Conservation (phyloP, 1,140 invertebrate genomes). For the Homalodisca vitripennis region DNA sequence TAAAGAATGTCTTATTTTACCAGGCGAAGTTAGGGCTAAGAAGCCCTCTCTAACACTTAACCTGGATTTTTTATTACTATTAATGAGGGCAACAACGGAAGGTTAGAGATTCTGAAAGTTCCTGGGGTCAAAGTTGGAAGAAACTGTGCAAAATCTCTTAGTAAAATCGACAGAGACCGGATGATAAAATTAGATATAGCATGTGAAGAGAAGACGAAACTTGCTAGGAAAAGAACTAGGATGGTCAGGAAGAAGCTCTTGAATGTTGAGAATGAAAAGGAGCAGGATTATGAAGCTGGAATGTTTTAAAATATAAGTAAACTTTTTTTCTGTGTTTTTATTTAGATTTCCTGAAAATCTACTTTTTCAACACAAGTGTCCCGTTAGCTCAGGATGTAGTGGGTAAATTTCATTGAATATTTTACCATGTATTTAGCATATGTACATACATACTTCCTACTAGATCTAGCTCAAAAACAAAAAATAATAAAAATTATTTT, state of each 20-base stretch:
- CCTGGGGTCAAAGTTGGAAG: not conserved
- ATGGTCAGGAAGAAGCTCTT: not conserved
- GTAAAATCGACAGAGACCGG: not conserved
- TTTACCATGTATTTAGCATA: not conserved
- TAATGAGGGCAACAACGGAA: conserved; percentile 17
- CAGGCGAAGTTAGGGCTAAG: too few relatives aligned
- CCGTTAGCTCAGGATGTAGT: not conserved
- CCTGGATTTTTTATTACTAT: too few relatives aligned
- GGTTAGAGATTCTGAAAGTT: not conserved
- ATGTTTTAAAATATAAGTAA: not conserved
- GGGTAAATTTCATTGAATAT: not conserved
- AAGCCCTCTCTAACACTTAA: too few relatives aligned
- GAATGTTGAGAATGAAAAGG: not conserved
- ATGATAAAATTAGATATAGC: not conserved
- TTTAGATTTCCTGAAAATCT: not conserved
- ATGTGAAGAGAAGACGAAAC: not conserved
- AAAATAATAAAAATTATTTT: too few relatives aligned
- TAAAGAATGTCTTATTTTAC: too few relatives aligned
- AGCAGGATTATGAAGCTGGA: not conserved
- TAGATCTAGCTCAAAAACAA: too few relatives aligned
- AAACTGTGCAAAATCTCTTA: not conserved
- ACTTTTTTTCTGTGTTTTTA: not conserved
- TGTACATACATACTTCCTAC: not conserved
- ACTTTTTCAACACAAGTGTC: not conserved
- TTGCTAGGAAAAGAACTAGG: not conserved